Evolutionary conservation across 2,113 vertebrate species (phyloP), one percentile per base, ranked within the genome.

Genomic region (Callospermophilus lateralis): DNA sequence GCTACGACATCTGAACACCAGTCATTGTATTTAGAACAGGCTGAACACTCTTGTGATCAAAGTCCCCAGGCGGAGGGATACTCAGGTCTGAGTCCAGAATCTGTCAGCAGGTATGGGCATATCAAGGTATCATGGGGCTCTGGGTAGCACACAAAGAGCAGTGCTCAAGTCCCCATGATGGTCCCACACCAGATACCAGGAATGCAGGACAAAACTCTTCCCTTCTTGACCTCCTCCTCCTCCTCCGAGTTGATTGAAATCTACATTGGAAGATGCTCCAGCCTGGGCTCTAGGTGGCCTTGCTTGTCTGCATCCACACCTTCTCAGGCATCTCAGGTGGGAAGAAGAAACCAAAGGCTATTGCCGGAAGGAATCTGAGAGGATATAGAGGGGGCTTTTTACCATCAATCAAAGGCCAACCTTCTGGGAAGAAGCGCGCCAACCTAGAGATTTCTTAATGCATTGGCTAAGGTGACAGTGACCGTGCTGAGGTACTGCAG

Each of bases 181-280:
- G 9, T 3, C 9, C 42, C 19, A 0, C 1, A 42, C 72, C 20
- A 0, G 34, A 20, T 1, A 9, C 34, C 16, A 12, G 17, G 28
- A 10, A 9, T 0, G 1, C 6, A 77, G 73, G 48, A 26, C 68
- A 34, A 37, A 89, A 15, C 5, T 5, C 72, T 53, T 19, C 0
- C 28, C 37, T 13, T 24, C 39, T 77, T 65, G 32, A 28, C 26
- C 3, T 10, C 24, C 1, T 2, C 32, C 22, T 45, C 67, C 42
- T 30, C 55, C 45, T 51, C n/a, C n/a, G n/a, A 0, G 8, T 20
- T 51, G 73, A 45, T 39, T 80, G 10, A 55, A 6, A 17, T 37
- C 12, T 19, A 42, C 42, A 42, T 45, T 45, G 45, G 70, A 63
- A 30, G 58, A 39, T 48, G n/a, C 65, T 34, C 3, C 9, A 3